Percentiles rank a stretch among this genome's conserved stretches.
Conservation (phyloP, 2,888 invertebrate species). For the Trichogramma dendrolimi region DNA sequence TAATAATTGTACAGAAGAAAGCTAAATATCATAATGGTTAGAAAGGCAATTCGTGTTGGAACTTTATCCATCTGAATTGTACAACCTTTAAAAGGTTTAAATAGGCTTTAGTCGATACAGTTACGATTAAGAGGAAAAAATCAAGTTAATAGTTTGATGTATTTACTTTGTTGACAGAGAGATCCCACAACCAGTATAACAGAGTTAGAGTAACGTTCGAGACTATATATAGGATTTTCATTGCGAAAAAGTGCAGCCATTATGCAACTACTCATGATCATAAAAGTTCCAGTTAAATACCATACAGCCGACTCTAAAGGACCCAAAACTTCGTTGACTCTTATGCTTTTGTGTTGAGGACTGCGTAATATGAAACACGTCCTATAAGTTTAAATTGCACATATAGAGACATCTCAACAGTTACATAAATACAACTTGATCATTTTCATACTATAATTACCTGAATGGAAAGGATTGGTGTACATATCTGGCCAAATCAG, state of each 20-base stretch:
- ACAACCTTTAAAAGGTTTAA: slow-evolving; percentile 31
- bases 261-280: slow-evolving; percentile 17
- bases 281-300: slow-evolving; percentile 28
- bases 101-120: too few relatives aligned
- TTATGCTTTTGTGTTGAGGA: slow-evolving; percentile 30
- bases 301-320: slow-evolving; percentile 34
- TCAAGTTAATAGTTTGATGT: neutral
- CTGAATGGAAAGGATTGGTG: slow-evolving; percentile 4
- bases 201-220: slow-evolving; percentile 24
- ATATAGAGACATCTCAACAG: neutral
- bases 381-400: slow-evolving; percentile 21
- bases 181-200: slow-evolving; percentile 33
- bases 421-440: neutral
- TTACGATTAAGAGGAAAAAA: too few relatives aligned
- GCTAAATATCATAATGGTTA: slow-evolving; percentile 39
- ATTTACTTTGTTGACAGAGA: slow-evolving; percentile 41
- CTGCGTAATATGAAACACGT: slow-evolving; percentile 39
- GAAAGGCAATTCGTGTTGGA: slow-evolving; percentile 35
- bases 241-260: slow-evolving; percentile 25
- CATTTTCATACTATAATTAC: neutral
- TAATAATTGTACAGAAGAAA: slow-evolving; percentile 45
- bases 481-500: neutral
- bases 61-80: slow-evolving; percentile 26
- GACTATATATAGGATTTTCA: slow-evolving; percentile 5
- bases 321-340: slow-evolving; percentile 30